These are phyloP conservation scores for Penaeus japonicus DNA, from an alignment of 1,140 invertebrate species.

Conservation along the genomic window DNA sequence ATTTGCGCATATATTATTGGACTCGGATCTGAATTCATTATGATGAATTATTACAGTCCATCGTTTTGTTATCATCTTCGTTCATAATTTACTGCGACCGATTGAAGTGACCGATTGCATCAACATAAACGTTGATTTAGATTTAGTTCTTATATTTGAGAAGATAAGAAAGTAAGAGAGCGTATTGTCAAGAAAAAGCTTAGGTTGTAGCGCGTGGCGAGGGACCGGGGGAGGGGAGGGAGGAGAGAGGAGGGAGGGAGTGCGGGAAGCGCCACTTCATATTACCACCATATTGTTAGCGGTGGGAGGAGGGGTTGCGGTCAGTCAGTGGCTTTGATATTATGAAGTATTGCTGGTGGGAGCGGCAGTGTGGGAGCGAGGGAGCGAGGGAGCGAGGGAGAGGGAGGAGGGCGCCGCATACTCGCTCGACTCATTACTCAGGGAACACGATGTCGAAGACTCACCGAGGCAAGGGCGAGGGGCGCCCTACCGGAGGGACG, in stretches of 20 bases:
- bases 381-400: slow-evolving; percentile 1
- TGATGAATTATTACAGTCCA: no score
- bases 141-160: neutral
- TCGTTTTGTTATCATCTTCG: no score
- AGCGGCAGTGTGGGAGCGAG: neutral
- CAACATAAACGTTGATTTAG: no score
- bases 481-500: no score
- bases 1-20: no score
- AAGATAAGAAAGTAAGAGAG: neutral
- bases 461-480: no score
- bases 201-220: neutral
- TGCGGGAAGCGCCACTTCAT: neutral
- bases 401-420: neutral
- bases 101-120: no score
- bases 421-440: neutral
- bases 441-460: no score
- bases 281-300: neutral
- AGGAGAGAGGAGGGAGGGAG: neutral
- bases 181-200: neutral
- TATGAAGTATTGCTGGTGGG: neutral
- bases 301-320: neutral
- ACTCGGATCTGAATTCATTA: no score
- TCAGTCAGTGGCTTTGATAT: no score
- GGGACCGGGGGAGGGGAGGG: neutral
- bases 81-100: no score